phyloP scores from a whole-genome alignment of 2,888 invertebrate genomes.

The Latrodectus hesperus region DNA sequence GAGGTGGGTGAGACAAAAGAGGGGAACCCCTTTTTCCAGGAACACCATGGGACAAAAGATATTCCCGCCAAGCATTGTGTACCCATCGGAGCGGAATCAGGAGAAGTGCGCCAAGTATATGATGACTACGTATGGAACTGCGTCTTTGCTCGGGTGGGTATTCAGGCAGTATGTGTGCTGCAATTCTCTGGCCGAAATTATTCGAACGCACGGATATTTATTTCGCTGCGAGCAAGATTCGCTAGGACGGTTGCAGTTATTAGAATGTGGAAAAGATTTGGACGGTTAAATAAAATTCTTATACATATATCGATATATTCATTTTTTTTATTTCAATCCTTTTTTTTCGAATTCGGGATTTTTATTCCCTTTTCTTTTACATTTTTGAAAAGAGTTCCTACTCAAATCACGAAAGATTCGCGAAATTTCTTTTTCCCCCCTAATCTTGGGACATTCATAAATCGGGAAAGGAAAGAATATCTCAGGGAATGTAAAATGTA shows the following conservation, averaged over 20 bases:
- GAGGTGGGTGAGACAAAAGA: constrained; percentile 10
- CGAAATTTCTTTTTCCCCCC: neutral
- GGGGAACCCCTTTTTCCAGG: neutral
- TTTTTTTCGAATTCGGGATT: neutral
- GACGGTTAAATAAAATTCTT: constrained; percentile 32
- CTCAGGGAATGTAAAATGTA: neutral
- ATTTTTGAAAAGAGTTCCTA: neutral
- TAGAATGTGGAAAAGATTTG: constrained; percentile 39
- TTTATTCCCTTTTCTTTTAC: neutral
- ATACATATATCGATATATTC: too few species aligned
- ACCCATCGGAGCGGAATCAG: constrained; percentile 40
- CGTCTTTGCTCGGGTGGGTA: constrained; percentile 48
- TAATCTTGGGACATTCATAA: neutral
- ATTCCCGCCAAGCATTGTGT: constrained; percentile 40
- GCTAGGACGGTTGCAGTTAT: constrained; percentile 43
- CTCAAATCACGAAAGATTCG: neutral
- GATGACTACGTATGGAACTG: constrained; percentile 24
- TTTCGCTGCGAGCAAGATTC: constrained; percentile 30
- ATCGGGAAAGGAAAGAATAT: neutral
- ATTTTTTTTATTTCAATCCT: neutral
- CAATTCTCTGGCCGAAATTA: constrained; percentile 16
- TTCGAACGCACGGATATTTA: constrained; percentile 3
- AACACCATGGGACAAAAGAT: constrained; percentile 46
- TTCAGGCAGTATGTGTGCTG: constrained; percentile 22
- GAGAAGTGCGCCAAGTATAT: constrained; percentile 22